These are phyloP conservation scores for Drosophila hamatofila DNA, from an alignment of 2,888 invertebrate genomes.

Conservation along the genomic window DNA sequence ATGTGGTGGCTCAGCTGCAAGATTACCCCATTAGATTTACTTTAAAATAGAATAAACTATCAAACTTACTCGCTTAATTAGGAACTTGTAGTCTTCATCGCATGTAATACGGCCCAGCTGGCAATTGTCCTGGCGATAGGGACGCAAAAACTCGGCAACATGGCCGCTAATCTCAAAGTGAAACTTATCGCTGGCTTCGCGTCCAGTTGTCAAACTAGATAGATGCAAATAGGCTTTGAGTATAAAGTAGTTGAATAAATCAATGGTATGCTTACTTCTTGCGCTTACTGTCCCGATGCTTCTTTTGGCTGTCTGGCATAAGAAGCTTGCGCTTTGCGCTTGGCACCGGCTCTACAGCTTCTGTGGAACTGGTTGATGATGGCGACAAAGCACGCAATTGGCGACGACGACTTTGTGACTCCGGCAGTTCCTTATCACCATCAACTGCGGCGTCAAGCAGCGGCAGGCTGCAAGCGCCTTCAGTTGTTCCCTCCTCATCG, in stretches of 20 bases:
- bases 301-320: constrained; percentile 35
- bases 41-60: background rate
- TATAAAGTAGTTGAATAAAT: background rate
- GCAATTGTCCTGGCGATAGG: constrained; percentile 94
- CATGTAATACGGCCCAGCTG: constrained; percentile 93
- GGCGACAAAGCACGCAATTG: constrained; percentile 10
- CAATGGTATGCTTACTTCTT: constrained; percentile 18
- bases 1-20: constrained; percentile 65
- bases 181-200: constrained; percentile 60
- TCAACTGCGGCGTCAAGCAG: constrained; percentile 5
- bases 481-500: constrained; percentile 37
- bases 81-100: constrained; percentile 90
- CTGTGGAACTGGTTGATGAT: background rate
- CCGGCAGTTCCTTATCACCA: constrained; percentile 15
- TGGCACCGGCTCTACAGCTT: constrained; percentile 6
- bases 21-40: background rate
- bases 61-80: constrained; percentile 59
- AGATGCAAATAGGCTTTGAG: background rate
- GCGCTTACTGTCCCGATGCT: constrained; percentile 45
- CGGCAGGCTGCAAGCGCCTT: background rate
- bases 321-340: constrained; percentile 54
- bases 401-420: constrained; percentile 6
- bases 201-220: constrained; percentile 38
- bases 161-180: constrained; percentile 67
- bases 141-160: constrained; percentile 83